Percentiles rank a stretch among this genome's conserved stretches.
Evolutionary conservation across 2,888 invertebrate genomes (phyloP).

Genomic region (Cecidostiba fungosa): DNA sequence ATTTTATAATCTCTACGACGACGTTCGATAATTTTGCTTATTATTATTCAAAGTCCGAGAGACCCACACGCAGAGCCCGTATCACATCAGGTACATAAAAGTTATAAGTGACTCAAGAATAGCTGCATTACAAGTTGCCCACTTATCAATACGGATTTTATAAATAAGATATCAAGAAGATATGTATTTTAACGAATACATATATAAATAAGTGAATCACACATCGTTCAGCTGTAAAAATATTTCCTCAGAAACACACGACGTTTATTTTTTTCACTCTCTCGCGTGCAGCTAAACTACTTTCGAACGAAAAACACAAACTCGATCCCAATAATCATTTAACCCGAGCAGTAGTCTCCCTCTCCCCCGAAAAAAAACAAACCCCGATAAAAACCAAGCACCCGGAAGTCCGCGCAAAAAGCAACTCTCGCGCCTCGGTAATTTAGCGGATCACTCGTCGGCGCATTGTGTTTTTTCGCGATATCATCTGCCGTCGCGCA

Average conservation of each 20-base stretch:
- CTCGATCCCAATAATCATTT: background rate
- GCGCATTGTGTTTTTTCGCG: slow-evolving; percentile 41
- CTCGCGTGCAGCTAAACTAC: background rate
- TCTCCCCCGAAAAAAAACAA: background rate
- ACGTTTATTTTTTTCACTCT: background rate
- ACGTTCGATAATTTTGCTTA: background rate
- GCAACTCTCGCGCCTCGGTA: background rate
- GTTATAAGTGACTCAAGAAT: background rate
- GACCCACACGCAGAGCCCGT: no score
- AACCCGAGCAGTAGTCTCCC: background rate
- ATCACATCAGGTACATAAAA: no score
- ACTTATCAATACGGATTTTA: slow-evolving; percentile 2
- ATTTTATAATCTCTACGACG: background rate
- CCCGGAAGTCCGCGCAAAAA: background rate
- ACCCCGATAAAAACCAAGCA: slow-evolving; percentile 14
- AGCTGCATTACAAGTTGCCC: background rate
- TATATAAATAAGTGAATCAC: background rate
- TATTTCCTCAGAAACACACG: background rate
- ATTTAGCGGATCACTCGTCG: slow-evolving; percentile 6
- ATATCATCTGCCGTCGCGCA: slow-evolving; percentile 34
- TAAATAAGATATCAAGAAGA: background rate
- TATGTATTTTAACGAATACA: background rate
- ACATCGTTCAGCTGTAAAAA: background rate
- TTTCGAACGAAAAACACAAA: background rate
- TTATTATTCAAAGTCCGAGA: background rate